Evolutionary conservation across 2,797 vertebrate genomes (phyloP).

Genomic region (Cyclopterus lumpus): DNA sequence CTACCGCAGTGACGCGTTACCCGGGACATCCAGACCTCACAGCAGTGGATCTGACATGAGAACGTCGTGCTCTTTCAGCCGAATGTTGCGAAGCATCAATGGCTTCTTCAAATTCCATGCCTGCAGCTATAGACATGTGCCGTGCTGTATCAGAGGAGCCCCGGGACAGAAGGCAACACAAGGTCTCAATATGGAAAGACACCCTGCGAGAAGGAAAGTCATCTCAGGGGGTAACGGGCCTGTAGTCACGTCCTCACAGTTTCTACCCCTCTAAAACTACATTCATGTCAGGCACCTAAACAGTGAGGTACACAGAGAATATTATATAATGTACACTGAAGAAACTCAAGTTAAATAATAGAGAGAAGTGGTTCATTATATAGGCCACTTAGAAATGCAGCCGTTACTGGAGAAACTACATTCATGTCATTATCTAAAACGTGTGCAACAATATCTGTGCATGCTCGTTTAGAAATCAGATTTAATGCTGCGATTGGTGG

Average conservation of each 20-base stretch:
- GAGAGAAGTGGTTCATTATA: background rate
- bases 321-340: background rate
- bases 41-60: constrained; percentile 41
- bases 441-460: background rate
- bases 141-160: constrained; percentile 18
- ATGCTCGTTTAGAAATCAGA: background rate
- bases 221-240: constrained; percentile 30
- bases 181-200: constrained; percentile 42
- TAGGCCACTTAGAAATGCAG: background rate
- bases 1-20: constrained; percentile 34
- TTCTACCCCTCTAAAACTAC: constrained; percentile 17
- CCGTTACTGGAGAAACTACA: background rate
- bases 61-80: constrained; percentile 47
- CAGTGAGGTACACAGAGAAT: background rate
- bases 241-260: constrained; percentile 14
- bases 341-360: background rate
- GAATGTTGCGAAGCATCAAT: constrained; percentile 46
- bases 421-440: background rate
- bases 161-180: constrained; percentile 40
- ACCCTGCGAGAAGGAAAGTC: constrained; percentile 34
- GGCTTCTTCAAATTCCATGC: constrained; percentile 2
- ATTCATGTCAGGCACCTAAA: constrained; percentile 56
- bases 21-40: constrained; percentile 30
- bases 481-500: background rate
- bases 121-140: constrained; percentile 33